A percentile compares a stretch with the other conserved stretches of the same genome.
These are phyloP conservation scores for Magallana angulata DNA, from an alignment of 1,140 invertebrate genomes.

Conservation along the genomic window DNA sequence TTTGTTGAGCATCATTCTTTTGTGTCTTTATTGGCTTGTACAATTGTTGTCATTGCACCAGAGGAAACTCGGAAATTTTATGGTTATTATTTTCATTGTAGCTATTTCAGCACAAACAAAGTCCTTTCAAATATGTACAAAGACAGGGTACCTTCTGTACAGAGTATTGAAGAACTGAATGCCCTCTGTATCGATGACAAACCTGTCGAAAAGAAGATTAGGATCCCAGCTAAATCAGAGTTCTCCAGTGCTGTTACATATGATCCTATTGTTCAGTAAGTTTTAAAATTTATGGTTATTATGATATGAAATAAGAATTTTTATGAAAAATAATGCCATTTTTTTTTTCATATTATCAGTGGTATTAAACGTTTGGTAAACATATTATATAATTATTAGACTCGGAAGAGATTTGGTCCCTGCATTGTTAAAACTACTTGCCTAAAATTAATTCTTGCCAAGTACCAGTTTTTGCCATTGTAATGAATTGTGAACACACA, in stretches of 20 bases:
- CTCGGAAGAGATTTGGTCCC: no score
- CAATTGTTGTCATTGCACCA: not conserved
- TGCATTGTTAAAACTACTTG: no score
- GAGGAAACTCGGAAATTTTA: not conserved
- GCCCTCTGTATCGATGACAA: slow-evolving; percentile 57
- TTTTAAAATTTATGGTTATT: not conserved
- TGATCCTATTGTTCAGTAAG: slow-evolving; percentile 66
- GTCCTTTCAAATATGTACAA: slow-evolving; percentile 43
- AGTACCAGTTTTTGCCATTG: no score
- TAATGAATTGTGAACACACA: no score
- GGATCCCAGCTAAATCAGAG: slow-evolving; percentile 70
- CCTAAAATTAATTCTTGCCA: no score
- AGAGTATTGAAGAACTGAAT: slow-evolving; percentile 60
- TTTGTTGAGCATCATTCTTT: not conserved
- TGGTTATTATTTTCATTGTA: not conserved
- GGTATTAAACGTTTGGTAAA: no score
- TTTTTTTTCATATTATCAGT: no score
- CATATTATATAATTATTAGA: no score
- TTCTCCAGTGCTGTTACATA: slow-evolving; percentile 64
- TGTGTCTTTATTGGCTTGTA: not conserved
- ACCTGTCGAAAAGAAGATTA: slow-evolving; percentile 61
- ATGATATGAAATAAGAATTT: no score
- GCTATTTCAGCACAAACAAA: slow-evolving; percentile 59
- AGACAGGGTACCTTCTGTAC: slow-evolving; percentile 60
- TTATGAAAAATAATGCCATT: no score